Evolutionary conservation across 2,888 invertebrate genomes (phyloP), one percentile per base, ranked within the genome.

Genomic region (Cephus spinipes): DNA sequence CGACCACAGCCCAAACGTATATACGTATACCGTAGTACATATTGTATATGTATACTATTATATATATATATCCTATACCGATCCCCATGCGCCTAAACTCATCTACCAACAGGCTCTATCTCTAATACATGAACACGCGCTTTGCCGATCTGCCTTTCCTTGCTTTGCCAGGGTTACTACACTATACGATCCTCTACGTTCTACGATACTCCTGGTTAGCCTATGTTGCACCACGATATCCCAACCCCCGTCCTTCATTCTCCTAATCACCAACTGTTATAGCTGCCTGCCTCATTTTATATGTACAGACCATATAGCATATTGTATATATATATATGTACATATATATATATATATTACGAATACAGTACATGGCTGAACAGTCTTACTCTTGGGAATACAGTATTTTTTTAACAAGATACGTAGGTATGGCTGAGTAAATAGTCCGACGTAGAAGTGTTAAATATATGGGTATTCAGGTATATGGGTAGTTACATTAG

Each of bases 1-100:
- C 88, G 89, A 89, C 90, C 89, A 87, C 89, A 89, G 85, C 83
- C 86, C 85, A 85, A 83, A 35, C 36, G 35, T 36, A 74, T 33
- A 33, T 33, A 35, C 35, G 74, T 74, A 74, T 35, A 23, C 55
- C 9, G 23, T 55, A 55, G 23, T 55, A 55, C 23, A 23, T 55
- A 55, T 55, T 23, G 23, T 55, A 55, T 55, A 35, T 35, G 35
- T 35, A 55, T 55, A 55, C 55, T 55, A 55, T 55, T 55, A 23
- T 55, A 55, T 55, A 55, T 40, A 40, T 40, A 15, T 71, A 31
- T 32, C 71, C 31, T 30, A 33, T 33, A 71, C 71, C 31, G 31
- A 71, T 71, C 33, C 71, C n/a, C 30, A 71, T 30, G 12, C 30
- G 71, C 71, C 31, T 71, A 71, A 12, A 32, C 33, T 31, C 71